Evolutionary conservation across 2,797 vertebrate genomes (phyloP), one percentile per base, ranked within the genome.

Genomic region (Neostethus bicornis): DNA sequence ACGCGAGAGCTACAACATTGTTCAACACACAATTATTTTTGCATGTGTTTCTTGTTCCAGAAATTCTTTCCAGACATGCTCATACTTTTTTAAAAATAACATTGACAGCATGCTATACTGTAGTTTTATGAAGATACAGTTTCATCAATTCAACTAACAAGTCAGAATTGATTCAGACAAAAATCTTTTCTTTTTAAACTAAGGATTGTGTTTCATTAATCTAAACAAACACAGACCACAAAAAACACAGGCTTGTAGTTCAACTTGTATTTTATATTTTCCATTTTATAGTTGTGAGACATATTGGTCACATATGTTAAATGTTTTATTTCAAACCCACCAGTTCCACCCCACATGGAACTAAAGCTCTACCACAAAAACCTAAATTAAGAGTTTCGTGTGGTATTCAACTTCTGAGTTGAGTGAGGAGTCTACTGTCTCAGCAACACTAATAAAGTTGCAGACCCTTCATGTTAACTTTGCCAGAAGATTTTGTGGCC

Each of bases 401-500:
- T 31, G 26, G 42, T 20, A 13, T 26, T 41, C 16, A 41, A 29
- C 7, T 19, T 35, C 38, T 19, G 35, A 38, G 38, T 52, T 26
- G 41, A 9, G 3, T 6, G 29, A 39, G 12, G 52, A 41, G 52
- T 41, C 17, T 52, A 26, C 17, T 29, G 25, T 25, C 14, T 28
- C 7, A 28, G 25, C 26, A 19, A 29, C 14, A 39, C 52, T 10
- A 39, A 38, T 38, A 19, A 41, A 28, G 26, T 12, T 19, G 32
- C 12, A 10, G 37, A n/a, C n/a, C n/a, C 25, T 41, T 24, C 17
- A 41, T 41, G 37, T 24, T 19, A 20, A 23, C 11, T 13, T 13
- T 19, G 14, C 42, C 3, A 43, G 42, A 23, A 16, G 45, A 21
- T 34, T 45, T 21, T 17, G 20, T 45, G 52, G 55, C n/a, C 41